Evolutionary conservation across 1,140 invertebrate species (phyloP), one percentile per base, ranked within the genome.

Genomic region (Drosophila watanabei): DNA sequence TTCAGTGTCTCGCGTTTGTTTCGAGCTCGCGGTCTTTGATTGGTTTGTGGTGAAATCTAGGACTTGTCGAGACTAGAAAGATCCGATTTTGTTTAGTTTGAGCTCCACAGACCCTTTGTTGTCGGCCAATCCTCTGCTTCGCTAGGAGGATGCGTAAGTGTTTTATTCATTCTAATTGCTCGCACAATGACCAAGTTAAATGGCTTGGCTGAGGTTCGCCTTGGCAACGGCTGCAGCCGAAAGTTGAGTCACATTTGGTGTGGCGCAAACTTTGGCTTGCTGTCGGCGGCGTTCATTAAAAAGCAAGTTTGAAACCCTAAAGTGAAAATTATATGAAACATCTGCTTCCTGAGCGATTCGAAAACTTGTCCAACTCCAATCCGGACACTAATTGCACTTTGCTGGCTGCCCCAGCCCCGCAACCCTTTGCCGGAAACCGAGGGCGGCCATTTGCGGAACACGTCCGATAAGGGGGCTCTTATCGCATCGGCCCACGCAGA

Each of bases 311-410:
- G 41, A 56, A 56, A 37, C 45, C 46, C 20, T 16, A 30, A 54
- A 69, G 66, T 61, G 69, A 37, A 37, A 72, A 72, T 61, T 61
- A 78, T 32, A n/a, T 14, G 58, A 45, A 70, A 75, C 70, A 64
- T 57, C 59, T 75, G 72, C 69, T 78, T 54, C 41, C 57, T 33
- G 35, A 32, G n/a, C 63, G 48, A 68, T 70, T 66, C 33, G 16
- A 28, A 54, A 70, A 56, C 33, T 77, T 61, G 14, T 9, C 14
- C 11, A 33, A 51, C 43, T 57, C 39, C 20, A 46, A 24, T 56
- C 52, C 70, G 28, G 30, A 43, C 28, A 63, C 69, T 75, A 75
- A 62, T 75, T 75, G 72, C 58, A 75, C 28, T 75, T 39, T n/a
- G 37, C 39, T 20, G 46, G 10, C 65, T 9, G 32, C 24, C 18